Base-by-base conservation (phyloP, 2,888 invertebrate species). In the Barypeithes pellucidus region DNA sequence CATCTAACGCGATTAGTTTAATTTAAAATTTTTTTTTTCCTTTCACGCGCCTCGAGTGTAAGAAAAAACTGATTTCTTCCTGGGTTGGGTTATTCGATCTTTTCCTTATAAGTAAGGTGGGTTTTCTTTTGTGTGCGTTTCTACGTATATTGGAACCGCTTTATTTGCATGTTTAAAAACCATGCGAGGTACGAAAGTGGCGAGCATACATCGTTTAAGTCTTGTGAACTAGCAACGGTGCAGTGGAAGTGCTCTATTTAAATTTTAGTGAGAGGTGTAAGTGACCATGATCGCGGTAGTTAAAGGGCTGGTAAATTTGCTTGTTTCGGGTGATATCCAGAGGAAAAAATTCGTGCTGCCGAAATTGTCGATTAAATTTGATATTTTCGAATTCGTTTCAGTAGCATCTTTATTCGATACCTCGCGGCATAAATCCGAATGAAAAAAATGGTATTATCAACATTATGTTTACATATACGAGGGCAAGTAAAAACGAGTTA, bases 121-220 rank as follows among this genome's bases (percentile, higher is more conserved):
- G 14, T 52, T 52, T 50, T 52, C 33, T 16, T 33, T 33, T 33
- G 54, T 16, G 33, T 33, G 54, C 11, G 33, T 16, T 57, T 57
- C 54, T 33, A 14, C 2, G 54, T 57, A 57, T 4, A n/a, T n/a
- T 22, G 14, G 54, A 33, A 54, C 54, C 54, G 33, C 54, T 12
- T 33, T 16, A 33, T 54, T 33, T 57, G 33, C 50, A 50, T 50
- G 54, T 33, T 16, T 57, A 33, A 36, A 57, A 57, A 57, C 16
- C 54, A 18, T 57, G 54, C 16, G 18, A 36, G 54, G 12, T 8
- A 29, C 14, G 12, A 50, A 22, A 45, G 18, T 47, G 8, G 11
- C 20, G 18, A 16, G 14, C 29, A 52, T 50, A 3, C 16, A 2
- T n/a, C 4, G n/a, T n/a, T n/a, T n/a, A n/a, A 52, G 52, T 29